These are phyloP conservation scores for Triplophysa rosa DNA, from an alignment of 2,113 vertebrate species.

Conservation along the genomic window DNA sequence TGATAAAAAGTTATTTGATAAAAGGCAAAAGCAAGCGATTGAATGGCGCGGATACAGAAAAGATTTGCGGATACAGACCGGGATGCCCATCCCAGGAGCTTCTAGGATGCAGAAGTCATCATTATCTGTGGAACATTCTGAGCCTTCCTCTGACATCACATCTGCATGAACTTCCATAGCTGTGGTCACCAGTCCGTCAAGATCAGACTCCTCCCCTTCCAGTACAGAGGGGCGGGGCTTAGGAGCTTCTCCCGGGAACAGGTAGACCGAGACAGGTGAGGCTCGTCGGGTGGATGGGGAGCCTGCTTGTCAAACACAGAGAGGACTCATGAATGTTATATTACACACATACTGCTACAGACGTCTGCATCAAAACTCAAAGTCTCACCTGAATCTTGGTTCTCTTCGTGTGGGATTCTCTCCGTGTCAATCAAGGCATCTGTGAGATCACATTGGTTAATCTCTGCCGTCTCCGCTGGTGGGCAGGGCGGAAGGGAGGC, in stretches of 20 bases:
- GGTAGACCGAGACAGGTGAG: conserved; percentile 84
- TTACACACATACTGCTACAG: not conserved
- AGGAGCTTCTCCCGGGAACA: conserved; percentile 84
- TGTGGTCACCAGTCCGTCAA: conserved; percentile 67
- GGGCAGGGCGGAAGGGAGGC: conserved; percentile 76
- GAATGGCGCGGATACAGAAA: too few species aligned
- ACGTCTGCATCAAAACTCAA: not conserved
- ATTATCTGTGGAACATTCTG: conserved; percentile 80
- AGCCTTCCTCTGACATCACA: conserved; percentile 73
- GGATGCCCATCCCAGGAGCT: conserved; percentile 88
- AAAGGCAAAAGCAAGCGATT: too few species aligned
- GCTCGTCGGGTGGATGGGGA: conserved; percentile 70
- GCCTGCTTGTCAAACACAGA: conserved; percentile 59
- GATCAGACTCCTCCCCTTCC: conserved; percentile 64
- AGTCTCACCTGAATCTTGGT: conserved; percentile 69
- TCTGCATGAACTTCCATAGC: conserved; percentile 71
- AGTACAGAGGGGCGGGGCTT: conserved; percentile 54
- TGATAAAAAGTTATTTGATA: not conserved
- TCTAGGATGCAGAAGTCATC: conserved; percentile 93
- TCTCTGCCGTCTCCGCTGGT: conserved; percentile 85
- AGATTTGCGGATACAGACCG: conserved; percentile 67
- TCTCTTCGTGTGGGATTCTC: conserved; percentile 72
- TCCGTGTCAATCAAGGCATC: conserved; percentile 89
- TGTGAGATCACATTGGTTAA: conserved; percentile 87
- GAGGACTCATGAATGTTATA: not conserved